A percentile compares a stretch with the other conserved stretches of the same genome.
Evolutionary conservation across 2,113 vertebrate genomes (phyloP).

Genomic region (Hypanus sabinus): DNA sequence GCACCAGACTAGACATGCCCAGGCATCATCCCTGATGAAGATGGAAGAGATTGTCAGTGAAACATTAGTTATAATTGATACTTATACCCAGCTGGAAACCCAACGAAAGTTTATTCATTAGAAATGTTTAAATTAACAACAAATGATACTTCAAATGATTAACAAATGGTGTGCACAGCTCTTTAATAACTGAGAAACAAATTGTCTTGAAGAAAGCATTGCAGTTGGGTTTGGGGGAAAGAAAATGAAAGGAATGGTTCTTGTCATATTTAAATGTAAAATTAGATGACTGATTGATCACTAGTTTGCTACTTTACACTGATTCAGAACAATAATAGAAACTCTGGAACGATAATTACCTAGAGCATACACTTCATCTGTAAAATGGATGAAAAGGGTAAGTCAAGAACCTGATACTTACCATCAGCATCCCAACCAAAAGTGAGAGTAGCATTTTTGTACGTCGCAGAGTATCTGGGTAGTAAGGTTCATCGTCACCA

Average conservation of each 20-base stretch:
- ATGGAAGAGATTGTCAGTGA: too few species aligned
- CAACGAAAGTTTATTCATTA: too few species aligned
- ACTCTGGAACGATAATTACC: neutral
- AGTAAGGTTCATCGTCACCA: conserved; percentile 12
- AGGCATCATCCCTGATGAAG: too few species aligned
- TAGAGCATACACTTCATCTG: neutral
- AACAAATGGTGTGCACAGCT: neutral
- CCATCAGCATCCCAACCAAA: conserved; percentile 30
- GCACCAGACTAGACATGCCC: too few species aligned
- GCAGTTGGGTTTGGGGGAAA: too few species aligned
- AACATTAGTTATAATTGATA: too few species aligned
- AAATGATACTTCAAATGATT: neutral
- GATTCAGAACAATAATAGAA: neutral
- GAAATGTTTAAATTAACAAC: neutral
- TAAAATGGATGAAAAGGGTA: neutral
- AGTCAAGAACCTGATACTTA: neutral
- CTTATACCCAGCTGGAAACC: too few species aligned
- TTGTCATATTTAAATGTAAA: neutral
- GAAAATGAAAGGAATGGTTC: too few species aligned
- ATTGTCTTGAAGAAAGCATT: too few species aligned
- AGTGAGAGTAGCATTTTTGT: conserved; percentile 33
- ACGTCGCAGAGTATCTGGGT: neutral
- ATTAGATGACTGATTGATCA: neutral
- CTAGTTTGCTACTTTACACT: neutral
- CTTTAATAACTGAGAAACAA: neutral